Evolutionary conservation across 2,888 invertebrate genomes (phyloP), one percentile per base, ranked within the genome.

Genomic region (Chorisops tibialis): DNA sequence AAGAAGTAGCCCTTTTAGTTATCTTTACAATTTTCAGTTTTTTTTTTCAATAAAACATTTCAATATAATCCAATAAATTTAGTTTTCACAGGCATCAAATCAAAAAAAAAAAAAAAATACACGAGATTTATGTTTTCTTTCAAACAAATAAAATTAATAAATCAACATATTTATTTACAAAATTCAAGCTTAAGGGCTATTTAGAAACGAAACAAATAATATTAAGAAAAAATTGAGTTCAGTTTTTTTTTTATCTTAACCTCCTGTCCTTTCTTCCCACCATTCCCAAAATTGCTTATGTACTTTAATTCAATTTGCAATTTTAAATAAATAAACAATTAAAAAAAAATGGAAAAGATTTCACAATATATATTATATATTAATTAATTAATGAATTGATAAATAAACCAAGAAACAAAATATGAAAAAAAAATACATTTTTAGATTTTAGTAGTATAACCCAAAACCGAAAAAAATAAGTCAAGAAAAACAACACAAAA

Each of bases 401-500:
- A 62, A 62, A 51, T 59, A 66, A 54, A 41, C 48, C 58, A 64
- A 62, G 61, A 63, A 67, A 64, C 61, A 59, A 59, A 65, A 64
- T 59, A 67, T 51, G 51, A 11, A 58, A 61, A 45, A 63, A 38
- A 35, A 45, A 51, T 16, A 59, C 54, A 58, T 45, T 65, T 63
- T 61, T 63, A 61, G 59, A 41, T 61, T 58, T 41, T 54, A 54
- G 47, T 54, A 56, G 45, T 39, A 54, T 64, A 65, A 62, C 58
- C 43, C 38, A 63, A 59, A 58, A 50, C 63, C n/a, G 47, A 59
- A 64, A 43, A 63, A 63, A 62, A 61, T 50, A 64, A 65, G 59
- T 73, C 74, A 74, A 71, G 45, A 52, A 54, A 63, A 54, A 47
- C 22, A 50, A 59, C 75, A 74, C 73, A 74, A 74, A 74, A 79